Percentiles rank a stretch among this genome's conserved stretches.
phyloP scores from a whole-genome alignment of 2,797 vertebrate species.

The Cirrhinus molitorella region DNA sequence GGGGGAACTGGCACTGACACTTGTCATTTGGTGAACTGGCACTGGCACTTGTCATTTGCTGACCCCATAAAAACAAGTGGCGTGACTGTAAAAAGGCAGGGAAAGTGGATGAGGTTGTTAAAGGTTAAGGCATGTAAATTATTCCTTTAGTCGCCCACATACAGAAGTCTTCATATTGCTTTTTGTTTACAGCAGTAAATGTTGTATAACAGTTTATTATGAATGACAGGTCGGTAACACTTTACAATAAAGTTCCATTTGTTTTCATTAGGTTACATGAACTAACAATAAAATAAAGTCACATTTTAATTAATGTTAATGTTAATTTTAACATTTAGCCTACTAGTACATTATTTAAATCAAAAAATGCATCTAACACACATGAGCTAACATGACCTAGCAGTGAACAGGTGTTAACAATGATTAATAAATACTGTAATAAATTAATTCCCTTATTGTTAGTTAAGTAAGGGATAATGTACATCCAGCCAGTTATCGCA shows the following conservation, averaged over 20 bases:
- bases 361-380: neutral
- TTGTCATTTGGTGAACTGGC: neutral
- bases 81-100: conserved; percentile 1
- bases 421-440: neutral
- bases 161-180: neutral
- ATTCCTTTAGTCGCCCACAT: conserved; percentile 8
- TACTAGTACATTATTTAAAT: neutral
- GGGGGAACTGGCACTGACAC: neutral
- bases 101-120: conserved; percentile 27
- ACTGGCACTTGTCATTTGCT: neutral
- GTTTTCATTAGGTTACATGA: neutral
- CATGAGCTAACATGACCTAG: neutral
- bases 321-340: neutral
- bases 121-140: conserved; percentile 26
- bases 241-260: neutral
- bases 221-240: neutral
- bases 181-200: neutral
- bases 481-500: neutral
- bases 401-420: neutral
- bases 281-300: too few species aligned
- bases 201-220: neutral
- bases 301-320: too few species aligned
- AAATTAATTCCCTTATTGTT: neutral
- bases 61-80: conserved; percentile 5
- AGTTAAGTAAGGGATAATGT: neutral